Evolutionary conservation across 2,113 vertebrate genomes (phyloP).

Genomic region (Fregetta grallaria): DNA sequence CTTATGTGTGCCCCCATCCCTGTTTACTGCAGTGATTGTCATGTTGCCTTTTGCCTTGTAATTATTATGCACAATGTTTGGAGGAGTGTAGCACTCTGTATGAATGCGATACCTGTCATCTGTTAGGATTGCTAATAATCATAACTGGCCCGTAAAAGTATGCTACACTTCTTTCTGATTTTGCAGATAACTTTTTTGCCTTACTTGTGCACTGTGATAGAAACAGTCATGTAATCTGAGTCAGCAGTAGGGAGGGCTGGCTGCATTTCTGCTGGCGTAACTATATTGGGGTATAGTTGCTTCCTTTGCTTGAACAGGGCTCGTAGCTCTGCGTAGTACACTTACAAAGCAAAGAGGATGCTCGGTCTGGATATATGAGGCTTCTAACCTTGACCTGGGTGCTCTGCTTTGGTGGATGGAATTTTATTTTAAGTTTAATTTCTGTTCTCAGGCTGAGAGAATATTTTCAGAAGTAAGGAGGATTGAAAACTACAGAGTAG

Average conservation of each 20-base stretch:
- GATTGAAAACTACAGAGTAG: constrained; percentile 93
- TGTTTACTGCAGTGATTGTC: not conserved
- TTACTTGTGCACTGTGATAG: accelerated
- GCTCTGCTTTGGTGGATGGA: not conserved
- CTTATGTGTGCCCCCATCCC: not conserved
- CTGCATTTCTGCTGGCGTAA: not conserved
- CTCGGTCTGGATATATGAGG: not conserved
- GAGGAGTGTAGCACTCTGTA: not conserved
- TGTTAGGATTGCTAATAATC: not conserved
- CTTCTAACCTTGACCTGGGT: not conserved
- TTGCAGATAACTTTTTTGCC: not conserved
- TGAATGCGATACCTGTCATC: not conserved
- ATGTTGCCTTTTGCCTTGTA: not conserved
- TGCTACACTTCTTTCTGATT: not conserved
- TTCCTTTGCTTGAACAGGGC: not conserved
- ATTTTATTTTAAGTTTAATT: not conserved
- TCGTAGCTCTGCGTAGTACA: not conserved
- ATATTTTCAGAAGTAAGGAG: constrained; percentile 95
- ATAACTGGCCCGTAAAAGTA: not conserved
- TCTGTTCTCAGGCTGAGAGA: constrained; percentile 86
- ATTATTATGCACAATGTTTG: accelerated
- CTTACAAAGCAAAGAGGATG: not conserved
- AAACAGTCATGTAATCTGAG: not conserved
- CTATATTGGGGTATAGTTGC: accelerated
- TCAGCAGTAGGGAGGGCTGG: not conserved